phyloP scores from a whole-genome alignment of 1,140 invertebrate species.

The Sitophilus oryzae region DNA sequence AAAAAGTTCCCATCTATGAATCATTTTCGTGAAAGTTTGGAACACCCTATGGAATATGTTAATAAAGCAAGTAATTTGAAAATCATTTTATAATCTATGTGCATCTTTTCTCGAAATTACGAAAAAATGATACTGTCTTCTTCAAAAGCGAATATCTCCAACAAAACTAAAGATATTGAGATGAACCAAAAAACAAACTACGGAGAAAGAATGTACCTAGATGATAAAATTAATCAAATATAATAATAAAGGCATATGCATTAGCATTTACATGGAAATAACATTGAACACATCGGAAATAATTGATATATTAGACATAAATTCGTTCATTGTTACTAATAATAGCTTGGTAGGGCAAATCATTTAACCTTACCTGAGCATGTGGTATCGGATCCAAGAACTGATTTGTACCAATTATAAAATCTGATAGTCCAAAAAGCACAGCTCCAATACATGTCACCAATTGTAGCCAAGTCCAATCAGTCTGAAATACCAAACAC shows the following conservation, averaged over 20 bases:
- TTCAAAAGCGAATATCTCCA: too few relatives aligned
- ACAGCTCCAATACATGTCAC: background rate
- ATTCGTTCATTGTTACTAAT: background rate
- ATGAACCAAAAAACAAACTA: background rate
- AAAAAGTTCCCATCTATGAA: too few relatives aligned
- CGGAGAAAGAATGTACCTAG: background rate
- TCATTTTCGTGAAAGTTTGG: too few relatives aligned
- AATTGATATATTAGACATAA: background rate
- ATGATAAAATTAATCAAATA: background rate
- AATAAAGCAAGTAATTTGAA: too few relatives aligned
- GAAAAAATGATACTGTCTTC: too few relatives aligned
- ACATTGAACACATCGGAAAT: background rate
- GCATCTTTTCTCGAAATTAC: too few relatives aligned
- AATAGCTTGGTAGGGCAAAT: background rate
- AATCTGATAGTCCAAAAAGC: background rate
- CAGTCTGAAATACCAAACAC: background rate
- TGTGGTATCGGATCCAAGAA: background rate
- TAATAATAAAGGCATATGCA: background rate
- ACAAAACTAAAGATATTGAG: too few relatives aligned
- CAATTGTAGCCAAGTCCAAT: background rate
- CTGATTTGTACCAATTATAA: background rate
- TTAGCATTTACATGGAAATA: background rate
- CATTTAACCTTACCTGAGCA: background rate
- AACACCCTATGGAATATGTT: too few relatives aligned
- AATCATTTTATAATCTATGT: too few relatives aligned